These are phyloP conservation scores for Schizaphis graminum DNA, from an alignment of 2,888 invertebrate species.

Conservation along the genomic window DNA sequence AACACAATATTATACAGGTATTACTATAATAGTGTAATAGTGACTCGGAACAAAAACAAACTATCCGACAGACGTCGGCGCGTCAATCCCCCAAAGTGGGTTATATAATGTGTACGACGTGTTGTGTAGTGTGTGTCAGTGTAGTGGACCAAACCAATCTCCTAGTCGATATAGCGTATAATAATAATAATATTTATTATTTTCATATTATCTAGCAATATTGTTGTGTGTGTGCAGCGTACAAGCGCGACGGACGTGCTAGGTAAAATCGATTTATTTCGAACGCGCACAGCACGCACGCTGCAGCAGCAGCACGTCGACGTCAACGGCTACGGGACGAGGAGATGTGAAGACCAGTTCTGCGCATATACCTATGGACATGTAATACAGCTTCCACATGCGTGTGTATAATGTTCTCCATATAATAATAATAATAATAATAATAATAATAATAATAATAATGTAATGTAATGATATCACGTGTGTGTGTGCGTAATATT, in stretches of 20 bases:
- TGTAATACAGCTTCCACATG: neutral
- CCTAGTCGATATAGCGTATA: neutral
- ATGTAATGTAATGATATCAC: neutral
- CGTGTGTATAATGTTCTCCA: neutral
- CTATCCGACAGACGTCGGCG: neutral
- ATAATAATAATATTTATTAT: neutral
- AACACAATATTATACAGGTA: neutral
- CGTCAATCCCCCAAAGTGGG: neutral
- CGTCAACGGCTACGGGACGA: neutral
- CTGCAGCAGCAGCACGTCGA: neutral
- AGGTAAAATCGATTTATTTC: neutral
- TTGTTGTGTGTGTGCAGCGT: neutral
- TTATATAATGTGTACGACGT: neutral
- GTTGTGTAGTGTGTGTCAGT: neutral
- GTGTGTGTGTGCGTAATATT: neutral
- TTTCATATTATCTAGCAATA: neutral
- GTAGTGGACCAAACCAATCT: neutral
- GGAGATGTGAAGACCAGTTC: neutral
- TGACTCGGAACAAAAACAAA: neutral
- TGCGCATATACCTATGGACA: neutral
- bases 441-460: no score
- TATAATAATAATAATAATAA: neutral
- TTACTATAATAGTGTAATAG: neutral
- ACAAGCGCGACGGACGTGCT: neutral
- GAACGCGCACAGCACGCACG: neutral